Percentiles rank a stretch among this genome's conserved stretches.
phyloP scores from a whole-genome alignment of 2,888 invertebrate genomes.

The Atethmia centrago region DNA sequence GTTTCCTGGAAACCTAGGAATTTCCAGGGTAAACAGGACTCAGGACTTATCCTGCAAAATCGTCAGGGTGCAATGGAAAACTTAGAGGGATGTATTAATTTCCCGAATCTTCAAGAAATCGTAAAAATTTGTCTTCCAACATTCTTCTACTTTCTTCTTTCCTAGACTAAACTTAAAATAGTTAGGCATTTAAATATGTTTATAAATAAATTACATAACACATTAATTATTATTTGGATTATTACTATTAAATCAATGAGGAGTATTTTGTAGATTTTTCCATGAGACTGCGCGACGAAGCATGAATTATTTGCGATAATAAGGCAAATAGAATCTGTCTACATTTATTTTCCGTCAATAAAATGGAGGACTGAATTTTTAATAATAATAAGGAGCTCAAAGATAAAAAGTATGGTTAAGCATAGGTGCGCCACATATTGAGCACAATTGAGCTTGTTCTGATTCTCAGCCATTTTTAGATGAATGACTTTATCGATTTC shows the following conservation, averaged over 20 bases:
- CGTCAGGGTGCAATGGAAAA: neutral
- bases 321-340: neutral
- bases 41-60: neutral
- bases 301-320: neutral
- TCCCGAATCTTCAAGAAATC: neutral
- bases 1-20: too few species aligned
- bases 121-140: neutral
- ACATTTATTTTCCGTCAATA: neutral
- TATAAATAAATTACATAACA: slow-evolving; percentile 25
- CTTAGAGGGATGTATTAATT: neutral
- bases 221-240: slow-evolving; percentile 13
- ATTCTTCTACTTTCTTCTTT: neutral
- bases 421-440: neutral
- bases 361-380: neutral
- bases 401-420: neutral
- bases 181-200: slow-evolving; percentile 6
- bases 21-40: too few species aligned
- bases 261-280: slow-evolving; percentile 3
- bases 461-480: neutral
- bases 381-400: neutral
- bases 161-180: slow-evolving; percentile 16
- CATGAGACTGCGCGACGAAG: neutral
- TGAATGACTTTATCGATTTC: neutral
- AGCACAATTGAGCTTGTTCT: neutral
- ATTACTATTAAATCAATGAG: slow-evolving; percentile 25